Evolutionary conservation across 2,888 invertebrate genomes (phyloP).

Genomic region (Anoncus sp.): DNA sequence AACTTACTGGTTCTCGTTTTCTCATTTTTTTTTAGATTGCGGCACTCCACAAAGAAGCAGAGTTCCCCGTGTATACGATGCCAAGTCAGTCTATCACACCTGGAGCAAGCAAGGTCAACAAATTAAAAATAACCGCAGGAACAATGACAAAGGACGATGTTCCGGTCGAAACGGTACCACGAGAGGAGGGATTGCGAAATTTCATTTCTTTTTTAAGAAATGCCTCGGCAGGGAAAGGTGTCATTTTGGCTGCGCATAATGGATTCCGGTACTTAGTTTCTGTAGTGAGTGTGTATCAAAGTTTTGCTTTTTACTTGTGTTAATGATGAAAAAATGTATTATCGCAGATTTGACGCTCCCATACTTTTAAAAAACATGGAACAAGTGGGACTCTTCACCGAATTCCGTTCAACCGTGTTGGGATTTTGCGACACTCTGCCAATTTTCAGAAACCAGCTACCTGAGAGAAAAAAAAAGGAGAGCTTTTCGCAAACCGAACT

Average conservation of each 20-base stretch:
- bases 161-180: constrained; percentile 2
- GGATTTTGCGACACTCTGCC: constrained; percentile 37
- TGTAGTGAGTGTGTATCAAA: no score
- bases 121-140: constrained; percentile 9
- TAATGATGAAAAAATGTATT: no score
- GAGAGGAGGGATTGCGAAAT: background rate
- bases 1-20: background rate
- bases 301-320: background rate
- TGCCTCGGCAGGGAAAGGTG: background rate
- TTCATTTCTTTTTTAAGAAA: background rate
- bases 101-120: constrained; percentile 13
- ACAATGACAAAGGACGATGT: constrained; percentile 1
- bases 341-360: constrained; percentile 37
- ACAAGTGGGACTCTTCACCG: constrained; percentile 20
- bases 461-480: constrained; percentile 27
- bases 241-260: constrained; percentile 16
- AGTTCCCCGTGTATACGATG: constrained; percentile 5
- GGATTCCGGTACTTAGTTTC: constrained; percentile 4
- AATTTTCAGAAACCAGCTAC: constrained; percentile 35
- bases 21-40: constrained; percentile 3
- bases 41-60: constrained; percentile 1
- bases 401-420: constrained; percentile 20
- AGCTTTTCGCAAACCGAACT: constrained; percentile 33
- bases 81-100: constrained; percentile 9
- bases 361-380: constrained; percentile 19